Conservation (phyloP, 2,113 vertebrate genomes). For the Emydocephalus ijimae region DNA sequence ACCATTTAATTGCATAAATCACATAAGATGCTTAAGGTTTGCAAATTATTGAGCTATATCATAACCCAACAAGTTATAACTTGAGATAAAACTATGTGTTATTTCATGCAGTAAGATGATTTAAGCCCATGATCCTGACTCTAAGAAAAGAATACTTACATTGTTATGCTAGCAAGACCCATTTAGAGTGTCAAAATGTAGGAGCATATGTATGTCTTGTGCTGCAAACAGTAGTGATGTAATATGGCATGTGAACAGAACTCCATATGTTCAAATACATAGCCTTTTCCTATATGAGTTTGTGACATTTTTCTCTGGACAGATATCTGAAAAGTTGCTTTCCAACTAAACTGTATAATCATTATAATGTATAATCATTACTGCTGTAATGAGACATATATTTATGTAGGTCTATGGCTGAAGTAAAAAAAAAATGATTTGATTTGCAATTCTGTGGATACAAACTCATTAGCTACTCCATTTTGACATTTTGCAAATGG, state of each 20-base stretch:
- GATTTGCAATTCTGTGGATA: not conserved
- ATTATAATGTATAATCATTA: not conserved
- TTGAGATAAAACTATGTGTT: not conserved
- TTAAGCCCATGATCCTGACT: not conserved
- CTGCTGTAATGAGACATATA: not conserved
- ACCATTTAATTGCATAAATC: not conserved
- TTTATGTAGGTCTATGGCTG: not conserved
- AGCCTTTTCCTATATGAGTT: not conserved
- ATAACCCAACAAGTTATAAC: not conserved
- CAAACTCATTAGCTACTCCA: not conserved
- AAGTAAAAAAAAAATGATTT: not conserved
- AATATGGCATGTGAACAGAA: not conserved
- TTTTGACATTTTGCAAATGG: not conserved
- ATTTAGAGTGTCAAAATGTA: not conserved
- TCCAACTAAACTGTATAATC: not conserved
- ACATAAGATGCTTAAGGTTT: not conserved
- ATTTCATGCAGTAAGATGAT: not conserved
- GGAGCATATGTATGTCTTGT: not conserved
- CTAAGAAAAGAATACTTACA: not conserved
- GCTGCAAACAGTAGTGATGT: not conserved
- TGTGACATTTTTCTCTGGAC: not conserved
- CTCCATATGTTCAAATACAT: not conserved
- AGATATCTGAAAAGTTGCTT: not conserved
- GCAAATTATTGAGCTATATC: not conserved
- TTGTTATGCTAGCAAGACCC: not conserved